Conservation (phyloP, 2,113 vertebrate genomes). For the Calyptommatus sinebrachiatus region DNA sequence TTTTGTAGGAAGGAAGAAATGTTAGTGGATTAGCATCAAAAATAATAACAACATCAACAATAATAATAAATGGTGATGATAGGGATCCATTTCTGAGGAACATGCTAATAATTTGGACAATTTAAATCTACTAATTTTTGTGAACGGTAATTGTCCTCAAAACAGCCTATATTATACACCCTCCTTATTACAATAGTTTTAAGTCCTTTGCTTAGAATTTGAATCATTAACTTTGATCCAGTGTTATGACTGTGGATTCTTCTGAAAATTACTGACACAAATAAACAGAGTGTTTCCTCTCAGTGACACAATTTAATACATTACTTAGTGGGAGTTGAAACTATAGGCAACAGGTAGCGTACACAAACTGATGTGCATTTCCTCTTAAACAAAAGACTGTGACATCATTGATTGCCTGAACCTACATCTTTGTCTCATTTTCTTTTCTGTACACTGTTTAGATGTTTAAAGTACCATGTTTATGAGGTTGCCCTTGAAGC, state of each 20-base stretch:
- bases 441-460: not conserved
- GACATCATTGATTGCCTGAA: not conserved
- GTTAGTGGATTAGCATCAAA: slow-evolving; percentile 1
- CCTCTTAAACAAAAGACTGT: slow-evolving; percentile 35
- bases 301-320: rapidly evolving
- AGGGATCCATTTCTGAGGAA: too few species aligned
- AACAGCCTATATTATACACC: too few species aligned
- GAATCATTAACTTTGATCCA: too few species aligned
- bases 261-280: not conserved
- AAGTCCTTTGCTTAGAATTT: too few species aligned
- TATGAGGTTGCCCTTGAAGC: not conserved
- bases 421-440: not conserved
- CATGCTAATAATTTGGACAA: too few species aligned
- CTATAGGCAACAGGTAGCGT: slow-evolving; percentile 34
- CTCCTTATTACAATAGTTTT: too few species aligned
- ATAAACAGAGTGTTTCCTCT: not conserved
- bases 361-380: slow-evolving; percentile 30
- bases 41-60: too few species aligned
- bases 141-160: too few species aligned
- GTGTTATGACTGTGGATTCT: too few species aligned
- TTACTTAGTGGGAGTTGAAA: slow-evolving; percentile 36
- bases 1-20: too few species aligned
- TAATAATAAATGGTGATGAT: too few species aligned
- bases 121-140: too few species aligned
- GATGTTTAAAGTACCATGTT: not conserved